phyloP scores from a whole-genome alignment of 2,888 invertebrate species.

The Drosophila colorata region DNA sequence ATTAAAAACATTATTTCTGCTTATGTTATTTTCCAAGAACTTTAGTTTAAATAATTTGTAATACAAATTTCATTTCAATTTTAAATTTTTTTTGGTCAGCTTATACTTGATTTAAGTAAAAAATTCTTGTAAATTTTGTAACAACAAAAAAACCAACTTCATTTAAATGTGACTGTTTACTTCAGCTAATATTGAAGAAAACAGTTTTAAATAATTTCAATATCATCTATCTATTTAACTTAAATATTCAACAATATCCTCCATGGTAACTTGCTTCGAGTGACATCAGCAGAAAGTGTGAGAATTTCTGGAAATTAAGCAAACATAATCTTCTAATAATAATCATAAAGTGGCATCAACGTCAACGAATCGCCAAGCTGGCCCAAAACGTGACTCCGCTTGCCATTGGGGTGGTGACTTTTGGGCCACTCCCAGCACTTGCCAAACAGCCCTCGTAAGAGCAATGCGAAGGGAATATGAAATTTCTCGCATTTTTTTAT shows the following conservation, averaged over 20 bases:
- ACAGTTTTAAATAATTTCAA: too few species aligned
- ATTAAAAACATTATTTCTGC: too few species aligned
- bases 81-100: too few species aligned
- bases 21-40: too few species aligned
- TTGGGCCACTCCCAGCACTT: slow-evolving; percentile 4
- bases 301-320: slow-evolving; percentile 33
- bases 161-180: too few species aligned
- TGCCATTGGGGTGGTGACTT: slow-evolving; percentile 17
- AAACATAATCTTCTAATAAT: slow-evolving; percentile 54
- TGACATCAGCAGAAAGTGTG: slow-evolving; percentile 36
- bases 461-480: slow-evolving; percentile 27
- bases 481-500: slow-evolving; percentile 18
- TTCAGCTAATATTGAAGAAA: too few species aligned
- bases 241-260: not conserved
- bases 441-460: slow-evolving; percentile 15
- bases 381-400: slow-evolving; percentile 8
- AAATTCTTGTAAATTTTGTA: too few species aligned
- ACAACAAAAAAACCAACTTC: too few species aligned
- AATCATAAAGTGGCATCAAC: slow-evolving; percentile 53
- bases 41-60: too few species aligned
- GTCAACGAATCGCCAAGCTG: slow-evolving; percentile 20
- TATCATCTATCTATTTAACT: not conserved
- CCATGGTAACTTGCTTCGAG: slow-evolving; percentile 4
- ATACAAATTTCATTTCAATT: too few species aligned
- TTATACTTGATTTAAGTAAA: too few species aligned